Base-by-base conservation (phyloP, 2,888 invertebrate genomes). In the Dicranocentrus wangi region DNA sequence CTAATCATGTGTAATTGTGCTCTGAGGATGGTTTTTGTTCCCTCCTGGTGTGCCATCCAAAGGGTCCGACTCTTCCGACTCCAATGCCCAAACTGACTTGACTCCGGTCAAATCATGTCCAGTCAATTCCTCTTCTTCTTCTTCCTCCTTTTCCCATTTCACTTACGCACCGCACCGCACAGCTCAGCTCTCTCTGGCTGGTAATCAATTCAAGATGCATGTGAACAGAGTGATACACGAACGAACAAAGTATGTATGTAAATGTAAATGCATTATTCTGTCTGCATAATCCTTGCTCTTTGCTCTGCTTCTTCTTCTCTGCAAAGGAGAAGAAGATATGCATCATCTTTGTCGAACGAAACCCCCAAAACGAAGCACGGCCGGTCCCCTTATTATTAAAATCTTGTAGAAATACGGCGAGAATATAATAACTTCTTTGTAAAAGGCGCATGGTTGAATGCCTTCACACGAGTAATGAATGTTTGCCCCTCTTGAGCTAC, bases 1-100 rank as follows among this genome's bases (percentile, higher is more conserved):
- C 85, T 85, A 86, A 86, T 86, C 81, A 86, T 86, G 81, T 85
- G 84, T 85, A 86, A 86, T 85, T 86, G 86, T 84, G 70, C 83
- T 85, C 83, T 82, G 58, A 82, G 85, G 80, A 82, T 83, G 55
- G 58, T 42, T 80, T 78, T 17, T 53, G 27, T 60, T 72, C 81
- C 85, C 85, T 85, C 85, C 85, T 84, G 85, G 82, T 82, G 85
- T 47, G 85, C 65, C 61, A 68, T 76, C 68, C 83, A 86, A 86
- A 82, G 84, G 85, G 47, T 81, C 85, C 85, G 85, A 81, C 82
- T 60, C 32, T 55, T 75, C 81, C 82, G 83, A 83, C 84, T 81
- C 72, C 55, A 63, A 79, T 65, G 66, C 68, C 55, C 65, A 43
- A 61, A 65, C 70, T 60, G 70, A 78, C 82, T 83, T 83, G 84